Conservation (phyloP, 2,888 invertebrate species). For the Omphaloscelis lunosa region DNA sequence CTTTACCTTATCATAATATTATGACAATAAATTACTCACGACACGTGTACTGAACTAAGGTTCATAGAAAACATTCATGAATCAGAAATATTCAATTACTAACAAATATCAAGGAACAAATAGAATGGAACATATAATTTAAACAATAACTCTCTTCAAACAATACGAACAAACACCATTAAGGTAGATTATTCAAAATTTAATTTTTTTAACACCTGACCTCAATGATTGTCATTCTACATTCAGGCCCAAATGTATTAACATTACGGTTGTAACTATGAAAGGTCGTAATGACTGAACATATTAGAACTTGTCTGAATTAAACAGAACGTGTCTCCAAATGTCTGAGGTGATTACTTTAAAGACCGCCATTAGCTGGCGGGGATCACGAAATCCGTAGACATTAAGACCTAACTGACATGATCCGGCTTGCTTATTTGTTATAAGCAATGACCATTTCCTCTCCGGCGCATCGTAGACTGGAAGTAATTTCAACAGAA, state of each 20-base stretch:
- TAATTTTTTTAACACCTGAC: slow-evolving; percentile 62
- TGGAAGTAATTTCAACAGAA: slow-evolving; percentile 62
- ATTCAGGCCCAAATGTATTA: slow-evolving; percentile 59
- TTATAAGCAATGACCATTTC: slow-evolving; percentile 72
- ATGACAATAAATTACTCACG: slow-evolving; percentile 21
- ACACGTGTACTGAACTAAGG: slow-evolving; percentile 22
- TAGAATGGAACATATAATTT: slow-evolving; percentile 22
- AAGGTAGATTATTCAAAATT: slow-evolving; percentile 56
- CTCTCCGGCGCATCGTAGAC: slow-evolving; percentile 54
- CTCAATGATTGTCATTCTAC: slow-evolving; percentile 65
- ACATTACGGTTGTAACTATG: slow-evolving; percentile 67
- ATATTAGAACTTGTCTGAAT: slow-evolving; percentile 76
- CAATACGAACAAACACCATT: slow-evolving; percentile 44
- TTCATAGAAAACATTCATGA: slow-evolving; percentile 34
- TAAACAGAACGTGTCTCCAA: slow-evolving; percentile 74
- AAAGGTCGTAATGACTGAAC: slow-evolving; percentile 71
- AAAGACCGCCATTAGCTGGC: slow-evolving; percentile 72
- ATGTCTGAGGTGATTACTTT: slow-evolving; percentile 74
- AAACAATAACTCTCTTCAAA: slow-evolving; percentile 34
- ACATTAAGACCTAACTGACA: slow-evolving; percentile 73
- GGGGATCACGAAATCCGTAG: slow-evolving; percentile 73
- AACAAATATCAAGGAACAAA: slow-evolving; percentile 31
- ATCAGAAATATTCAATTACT: slow-evolving; percentile 18
- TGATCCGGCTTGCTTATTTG: slow-evolving; percentile 71
- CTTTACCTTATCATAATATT: slow-evolving; percentile 8